Evolutionary conservation across 2,113 vertebrate species (phyloP), one percentile per base, ranked within the genome.

Genomic region (Cariama cristata): DNA sequence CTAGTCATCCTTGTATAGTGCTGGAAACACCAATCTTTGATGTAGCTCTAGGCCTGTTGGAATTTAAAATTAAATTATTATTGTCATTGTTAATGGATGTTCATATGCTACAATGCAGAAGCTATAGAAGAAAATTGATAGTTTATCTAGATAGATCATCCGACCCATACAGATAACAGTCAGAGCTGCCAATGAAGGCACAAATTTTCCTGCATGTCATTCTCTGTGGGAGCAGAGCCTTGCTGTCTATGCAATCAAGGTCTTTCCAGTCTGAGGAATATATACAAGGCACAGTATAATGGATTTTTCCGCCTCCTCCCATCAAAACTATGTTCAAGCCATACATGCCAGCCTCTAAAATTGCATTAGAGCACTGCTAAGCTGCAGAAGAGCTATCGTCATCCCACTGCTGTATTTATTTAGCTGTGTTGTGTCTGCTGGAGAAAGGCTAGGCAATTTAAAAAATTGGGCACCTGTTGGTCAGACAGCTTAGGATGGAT

Each of bases 381-480:
- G 69, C 83, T 80, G 32, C 81, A 75, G 63, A 64, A 28, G 52
- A 92, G 71, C 82, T 67, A 22, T 38, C 5, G 8, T 63, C 52
- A 19, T 45, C 73, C 72, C 77, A 71, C 86, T 49, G 63, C 82
- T 63, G 45, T 52, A 18, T 87, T 96, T 86, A 17, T 84, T 81
- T 74, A 85, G 82, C 73, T 67, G 22, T 45, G 88, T 59, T 91
- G 94, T 85, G 72, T 85, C 82, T 83, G 94, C 79, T 81, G 75
- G 56, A 81, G 35, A 38, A 90, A 85, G 79, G 38, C 23, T 2
- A 40, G 64, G 82, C 69, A 56, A 24, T 92, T 95, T 80, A 22
- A 28, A 82, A 81, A 77, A 86, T 67, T 35, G 92, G 92, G 68
- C 88, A 84, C 96, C 82, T 93, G 90, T 92, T 86, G 97, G 52